Evolutionary conservation across 2,113 vertebrate genomes (phyloP), one percentile per base, ranked within the genome.

Genomic region (Myodes glareolus): DNA sequence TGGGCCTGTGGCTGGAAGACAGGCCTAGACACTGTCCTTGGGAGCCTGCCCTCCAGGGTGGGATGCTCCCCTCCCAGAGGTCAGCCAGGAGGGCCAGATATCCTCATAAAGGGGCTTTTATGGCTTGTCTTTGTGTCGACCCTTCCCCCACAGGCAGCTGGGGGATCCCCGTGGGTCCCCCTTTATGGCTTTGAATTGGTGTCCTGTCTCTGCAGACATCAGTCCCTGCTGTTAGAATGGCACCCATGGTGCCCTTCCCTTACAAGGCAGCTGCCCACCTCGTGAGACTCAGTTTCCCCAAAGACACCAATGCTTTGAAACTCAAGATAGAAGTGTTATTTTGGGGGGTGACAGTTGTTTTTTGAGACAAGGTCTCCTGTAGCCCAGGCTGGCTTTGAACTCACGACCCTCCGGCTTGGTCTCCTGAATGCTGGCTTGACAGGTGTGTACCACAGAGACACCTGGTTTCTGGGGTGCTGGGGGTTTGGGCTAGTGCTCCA

Each of bases 31-130:
- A 78, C 39, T 0, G 1, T 27, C 68, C 45, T n/a, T 23, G 0
- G 0, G 65, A 13, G 13, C 85, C 65, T 47, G 86, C 93, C 78
- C 78, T n/a, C 84, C 78, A 3, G 88, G 63, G 72, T 7, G 0
- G 93, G 84, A 45, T 7, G 0, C 23, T 3, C 42, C 39, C 1
- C 1, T 1, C 91, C 89, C 94, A 91, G 31, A 92, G 52, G 36
- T 7, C 50, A 58, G 78, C 78, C 55, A 67, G 89, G 0, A 81
- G 67, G 90, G 65, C 70, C 63, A 2, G 25, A 76, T 58, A 68
- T 81, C 75, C n/a, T n/a, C 88, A 92, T 94, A 93, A 96, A 91
- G 84, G 76, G 73, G 68, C 77, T 96, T 95, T 95, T 91, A 91
- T 68, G 29, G 88, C 92, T 80, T 0, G 27, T 1, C 85, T 94